Base-by-base conservation (phyloP, 2,797 vertebrate genomes). In the Erpetoichthys calabaricus region DNA sequence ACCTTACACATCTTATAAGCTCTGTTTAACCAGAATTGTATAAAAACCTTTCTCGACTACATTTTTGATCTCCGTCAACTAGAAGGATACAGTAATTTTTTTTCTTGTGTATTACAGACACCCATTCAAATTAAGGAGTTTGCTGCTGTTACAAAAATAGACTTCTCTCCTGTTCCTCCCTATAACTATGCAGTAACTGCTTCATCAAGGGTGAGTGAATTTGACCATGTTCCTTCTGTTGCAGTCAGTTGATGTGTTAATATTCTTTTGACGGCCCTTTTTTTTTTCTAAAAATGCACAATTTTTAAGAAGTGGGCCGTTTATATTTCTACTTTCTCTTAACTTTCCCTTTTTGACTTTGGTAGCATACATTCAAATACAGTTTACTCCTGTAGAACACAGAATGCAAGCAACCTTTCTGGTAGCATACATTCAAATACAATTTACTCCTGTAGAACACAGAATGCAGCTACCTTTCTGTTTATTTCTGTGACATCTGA, bases 101-200 rank as follows among this genome's bases (percentile, higher is more conserved):
- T 59, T 1, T 58, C 10, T 0, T 56, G 43, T 56, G 64, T 69
- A 4, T 54, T 75, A 63, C 45, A 87, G 86, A 80, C 78, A 1
- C 84, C 86, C 45, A 77, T 88, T 64, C 85, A 88, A 69, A 86
- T 88, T 64, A 88, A 87, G 65, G 86, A 88, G 4, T 88, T 86
- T 42, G 85, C 85, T 52, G 82, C 86, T 1, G 46, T 88, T 45
- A 82, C 72, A 55, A 85, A 86, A 68, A 70, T 88, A 8, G 75
- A 86, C 62, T 86, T 88, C 66, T 97, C 92, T 54, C 83, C 84
- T 0, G 67, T 86, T 62, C 70, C 85, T 8, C 93, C 95, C 0
- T 86, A 92, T 66, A 91, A 92, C 73, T 97, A 92, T 61, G 94
- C 94, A 1, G 91, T 97, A 56, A 92, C 94, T 6, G 91, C 94